Evolutionary conservation across 1,140 invertebrate genomes (phyloP).

Genomic region (Bombus waltoni): DNA sequence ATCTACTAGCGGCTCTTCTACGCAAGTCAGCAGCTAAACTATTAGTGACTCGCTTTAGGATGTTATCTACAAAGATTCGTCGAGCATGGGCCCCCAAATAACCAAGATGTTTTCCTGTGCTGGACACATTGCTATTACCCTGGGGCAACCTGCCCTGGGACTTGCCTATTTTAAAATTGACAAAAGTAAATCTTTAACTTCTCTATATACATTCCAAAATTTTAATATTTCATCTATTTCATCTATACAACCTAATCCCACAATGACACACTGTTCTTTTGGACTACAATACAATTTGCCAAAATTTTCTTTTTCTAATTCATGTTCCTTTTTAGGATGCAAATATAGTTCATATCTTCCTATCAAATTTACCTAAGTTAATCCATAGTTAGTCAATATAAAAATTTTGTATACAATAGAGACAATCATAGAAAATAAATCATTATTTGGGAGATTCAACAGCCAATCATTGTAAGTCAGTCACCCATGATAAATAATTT

Average conservation of each 20-base stretch:
- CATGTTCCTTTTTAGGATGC: neutral
- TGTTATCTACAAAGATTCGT: slow-evolving; percentile 87
- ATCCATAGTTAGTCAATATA: neutral
- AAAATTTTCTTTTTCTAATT: neutral
- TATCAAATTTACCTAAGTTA: too few relatives aligned
- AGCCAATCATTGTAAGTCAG: too few relatives aligned
- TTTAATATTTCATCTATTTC: neutral
- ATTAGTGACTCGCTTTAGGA: slow-evolving; percentile 87
- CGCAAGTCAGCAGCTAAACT: slow-evolving; percentile 86
- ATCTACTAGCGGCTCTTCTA: slow-evolving; percentile 84
- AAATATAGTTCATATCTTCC: too few relatives aligned
- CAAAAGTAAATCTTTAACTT: neutral
- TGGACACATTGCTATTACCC: slow-evolving; percentile 73
- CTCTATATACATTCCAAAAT: neutral
- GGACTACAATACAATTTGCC: neutral
- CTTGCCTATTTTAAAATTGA: slow-evolving; percentile 69
- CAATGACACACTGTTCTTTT: neutral
- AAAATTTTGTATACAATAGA: neutral
- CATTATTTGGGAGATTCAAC: neutral
- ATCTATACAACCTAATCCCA: neutral
- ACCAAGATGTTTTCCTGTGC: slow-evolving; percentile 78
- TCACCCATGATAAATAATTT: too few relatives aligned
- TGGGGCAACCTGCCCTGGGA: slow-evolving; percentile 77
- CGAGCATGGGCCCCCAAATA: slow-evolving; percentile 85
- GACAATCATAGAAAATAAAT: neutral